Evolutionary conservation across 2,113 vertebrate species (phyloP).

Genomic region (Corvus cornix): DNA sequence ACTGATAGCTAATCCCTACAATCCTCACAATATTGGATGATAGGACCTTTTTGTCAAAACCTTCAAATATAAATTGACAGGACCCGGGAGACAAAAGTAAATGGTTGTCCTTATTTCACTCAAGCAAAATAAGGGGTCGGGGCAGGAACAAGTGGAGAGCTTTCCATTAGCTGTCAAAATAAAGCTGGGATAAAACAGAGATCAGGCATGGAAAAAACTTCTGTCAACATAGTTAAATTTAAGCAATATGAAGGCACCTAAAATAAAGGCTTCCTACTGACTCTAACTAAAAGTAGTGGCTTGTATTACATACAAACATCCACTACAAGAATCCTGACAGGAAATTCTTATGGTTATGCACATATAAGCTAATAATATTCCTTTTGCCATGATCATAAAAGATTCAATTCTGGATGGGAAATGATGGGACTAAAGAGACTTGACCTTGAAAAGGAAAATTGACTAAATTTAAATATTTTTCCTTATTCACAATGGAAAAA

Average conservation of each 20-base stretch:
- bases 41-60: background rate
- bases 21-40: background rate
- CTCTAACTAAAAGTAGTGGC: background rate
- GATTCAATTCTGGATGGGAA: background rate
- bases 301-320: background rate
- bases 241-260: background rate
- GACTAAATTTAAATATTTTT: conserved; percentile 60
- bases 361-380: background rate
- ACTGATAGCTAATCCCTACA: background rate
- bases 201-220: conserved; percentile 25
- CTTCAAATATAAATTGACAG: background rate
- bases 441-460: conserved; percentile 48
- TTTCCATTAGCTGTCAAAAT: background rate
- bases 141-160: background rate
- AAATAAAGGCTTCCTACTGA: background rate
- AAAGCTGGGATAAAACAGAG: background rate
- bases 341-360: background rate
- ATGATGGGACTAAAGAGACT: conserved; percentile 15
- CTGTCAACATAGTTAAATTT: background rate
- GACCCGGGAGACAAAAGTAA: background rate
- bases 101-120: background rate
- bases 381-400: background rate
- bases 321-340: background rate
- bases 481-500: conserved; percentile 50
- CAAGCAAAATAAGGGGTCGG: background rate